These are phyloP conservation scores for Lytechinus pictus DNA, from an alignment of 35 echinoderm and acorn worm genomes.

Conservation along the genomic window DNA sequence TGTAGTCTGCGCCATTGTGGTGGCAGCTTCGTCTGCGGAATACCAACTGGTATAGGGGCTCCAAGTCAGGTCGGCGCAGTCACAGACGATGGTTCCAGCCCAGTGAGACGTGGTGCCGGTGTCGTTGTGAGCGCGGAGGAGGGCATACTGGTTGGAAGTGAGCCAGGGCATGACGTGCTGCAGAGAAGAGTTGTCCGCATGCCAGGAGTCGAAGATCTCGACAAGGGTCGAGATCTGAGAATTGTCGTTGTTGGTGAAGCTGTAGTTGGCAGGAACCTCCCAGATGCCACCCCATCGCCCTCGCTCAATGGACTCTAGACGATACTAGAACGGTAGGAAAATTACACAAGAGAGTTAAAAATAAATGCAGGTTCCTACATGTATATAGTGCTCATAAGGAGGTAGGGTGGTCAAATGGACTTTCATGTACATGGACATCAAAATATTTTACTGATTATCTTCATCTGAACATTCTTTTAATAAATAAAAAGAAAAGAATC, in stretches of 20 bases:
- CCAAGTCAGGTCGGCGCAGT: conserved; percentile 54
- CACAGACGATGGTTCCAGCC: conserved; percentile 63
- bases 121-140: conserved; percentile 56
- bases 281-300: conserved; percentile 81
- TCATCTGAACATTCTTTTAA: too few relatives aligned
- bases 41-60: conserved; percentile 59
- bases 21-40: neutral
- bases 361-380: too few relatives aligned
- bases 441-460: too few relatives aligned
- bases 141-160: conserved; percentile 23
- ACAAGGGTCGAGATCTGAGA: conserved; percentile 60
- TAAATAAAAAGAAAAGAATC: too few relatives aligned
- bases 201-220: conserved; percentile 70
- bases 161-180: conserved; percentile 82
- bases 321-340: conserved; percentile 59
- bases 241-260: conserved; percentile 47
- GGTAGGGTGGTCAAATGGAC: too few relatives aligned
- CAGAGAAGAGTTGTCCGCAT: conserved; percentile 47
- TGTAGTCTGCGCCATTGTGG: conserved; percentile 8
- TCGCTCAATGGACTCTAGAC: conserved; percentile 64
- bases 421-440: too few relatives aligned
- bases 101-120: conserved; percentile 17
- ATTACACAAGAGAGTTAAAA: neutral
- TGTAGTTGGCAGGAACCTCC: conserved; percentile 62
- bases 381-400: too few relatives aligned